Evolutionary conservation across 2,113 vertebrate species (phyloP).

Genomic region (Rattus norvegicus): DNA sequence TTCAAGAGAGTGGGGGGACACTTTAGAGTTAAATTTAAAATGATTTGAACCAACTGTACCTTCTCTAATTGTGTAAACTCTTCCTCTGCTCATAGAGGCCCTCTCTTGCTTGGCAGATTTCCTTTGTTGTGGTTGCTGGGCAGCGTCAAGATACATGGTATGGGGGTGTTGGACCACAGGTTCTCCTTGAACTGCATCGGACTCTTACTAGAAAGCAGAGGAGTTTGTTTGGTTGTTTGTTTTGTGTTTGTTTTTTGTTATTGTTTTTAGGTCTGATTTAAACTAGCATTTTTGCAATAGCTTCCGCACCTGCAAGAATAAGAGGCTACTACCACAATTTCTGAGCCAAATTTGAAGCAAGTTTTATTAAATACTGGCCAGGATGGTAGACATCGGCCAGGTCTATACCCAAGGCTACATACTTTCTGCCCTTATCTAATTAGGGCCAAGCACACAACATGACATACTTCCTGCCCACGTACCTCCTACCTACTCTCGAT

Average conservation of each 20-base stretch:
- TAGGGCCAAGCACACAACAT: not conserved
- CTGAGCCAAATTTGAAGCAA: not conserved
- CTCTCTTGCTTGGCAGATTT: not conserved
- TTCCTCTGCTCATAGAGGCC: not conserved
- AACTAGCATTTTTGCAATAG: not conserved
- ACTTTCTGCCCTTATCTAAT: not conserved
- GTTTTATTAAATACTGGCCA: not conserved
- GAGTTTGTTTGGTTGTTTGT: not conserved
- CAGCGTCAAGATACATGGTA: not conserved
- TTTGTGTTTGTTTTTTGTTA: not conserved
- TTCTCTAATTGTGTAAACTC: not conserved
- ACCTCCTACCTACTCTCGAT: not conserved
- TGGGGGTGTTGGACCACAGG: not conserved
- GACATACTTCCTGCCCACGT: not conserved
- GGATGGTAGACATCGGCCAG: too few relatives aligned
- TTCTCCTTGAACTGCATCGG: not conserved
- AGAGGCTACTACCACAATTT: not conserved
- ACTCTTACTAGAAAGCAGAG: not conserved
- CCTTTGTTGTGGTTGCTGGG: not conserved
- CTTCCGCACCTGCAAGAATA: not conserved
- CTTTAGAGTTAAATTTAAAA: not conserved
- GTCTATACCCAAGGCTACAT: not conserved
- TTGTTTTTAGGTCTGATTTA: not conserved
- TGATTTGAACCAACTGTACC: fast-evolving
- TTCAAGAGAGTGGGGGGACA: not conserved